Percentiles rank a stretch among this genome's conserved stretches.
Conservation (phyloP, 2,888 invertebrate genomes). For the Patella pellucida region DNA sequence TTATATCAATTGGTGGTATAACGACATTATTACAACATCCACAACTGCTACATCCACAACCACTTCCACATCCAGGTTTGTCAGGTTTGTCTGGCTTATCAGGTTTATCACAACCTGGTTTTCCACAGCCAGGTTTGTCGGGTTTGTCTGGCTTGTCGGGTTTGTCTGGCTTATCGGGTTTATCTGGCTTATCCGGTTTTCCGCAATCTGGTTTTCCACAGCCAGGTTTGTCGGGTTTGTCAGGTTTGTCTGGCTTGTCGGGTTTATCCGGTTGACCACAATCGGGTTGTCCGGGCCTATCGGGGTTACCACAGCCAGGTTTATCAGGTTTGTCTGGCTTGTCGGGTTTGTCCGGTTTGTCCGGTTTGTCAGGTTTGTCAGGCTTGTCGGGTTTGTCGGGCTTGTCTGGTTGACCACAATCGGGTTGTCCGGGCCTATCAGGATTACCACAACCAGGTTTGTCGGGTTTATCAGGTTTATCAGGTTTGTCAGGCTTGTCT, state of each 20-base stretch:
- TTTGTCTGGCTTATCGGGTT: slow-evolving; percentile 14
- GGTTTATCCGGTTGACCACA: neutral
- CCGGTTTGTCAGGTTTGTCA: neutral
- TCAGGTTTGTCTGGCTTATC: slow-evolving; percentile 14
- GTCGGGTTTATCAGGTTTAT: slow-evolving; percentile 8
- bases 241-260: slow-evolving; percentile 14
- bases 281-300: slow-evolving; percentile 5
- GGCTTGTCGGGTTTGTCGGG: slow-evolving; percentile 16
- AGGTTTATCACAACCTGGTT: neutral
- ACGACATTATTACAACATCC: slow-evolving; percentile 16
- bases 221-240: neutral
- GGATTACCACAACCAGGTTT: neutral
- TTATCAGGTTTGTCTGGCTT: slow-evolving; percentile 8
- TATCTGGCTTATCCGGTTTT: neutral
- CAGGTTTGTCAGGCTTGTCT: slow-evolving; percentile 13
- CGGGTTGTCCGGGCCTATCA: neutral
- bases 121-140: neutral
- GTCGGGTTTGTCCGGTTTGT: neutral
- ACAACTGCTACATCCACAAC: neutral
- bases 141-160: neutral
- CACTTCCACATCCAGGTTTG: slow-evolving; percentile 2
- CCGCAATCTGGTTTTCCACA: neutral
- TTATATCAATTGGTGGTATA: slow-evolving; percentile 16
- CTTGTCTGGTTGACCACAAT: slow-evolving; percentile 1
- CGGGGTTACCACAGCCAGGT: neutral